These are phyloP conservation scores for Bedellia somnulentella DNA, from an alignment of 2,888 invertebrate species.

Conservation along the genomic window DNA sequence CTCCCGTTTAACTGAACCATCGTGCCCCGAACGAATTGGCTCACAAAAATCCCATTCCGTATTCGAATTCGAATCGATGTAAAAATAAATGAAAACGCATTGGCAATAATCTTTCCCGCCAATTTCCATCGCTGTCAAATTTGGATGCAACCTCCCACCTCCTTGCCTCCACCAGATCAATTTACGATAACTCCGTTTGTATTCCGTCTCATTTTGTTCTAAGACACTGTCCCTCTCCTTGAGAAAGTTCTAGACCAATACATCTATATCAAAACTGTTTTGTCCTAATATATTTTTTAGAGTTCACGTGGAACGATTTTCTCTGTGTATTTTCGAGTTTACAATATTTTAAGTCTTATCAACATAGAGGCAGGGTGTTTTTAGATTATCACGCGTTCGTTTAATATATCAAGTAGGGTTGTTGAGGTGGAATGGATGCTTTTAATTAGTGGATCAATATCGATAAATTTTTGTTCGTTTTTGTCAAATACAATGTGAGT, in stretches of 20 bases:
- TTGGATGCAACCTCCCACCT: conserved; percentile 33
- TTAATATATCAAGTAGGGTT: no score
- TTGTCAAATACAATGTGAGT: no score
- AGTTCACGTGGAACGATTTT: no score
- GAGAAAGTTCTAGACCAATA: conserved; percentile 1
- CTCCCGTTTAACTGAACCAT: no score
- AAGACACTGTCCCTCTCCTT: conserved; percentile 38
- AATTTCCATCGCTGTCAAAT: conserved; percentile 62
- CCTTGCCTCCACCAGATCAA: conserved; percentile 48
- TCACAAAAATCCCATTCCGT: conserved; percentile 19
- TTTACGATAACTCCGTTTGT: conserved; percentile 55
- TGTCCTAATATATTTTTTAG: conserved; percentile 5
- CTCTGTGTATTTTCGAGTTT: no score
- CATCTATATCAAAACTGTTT: not conserved
- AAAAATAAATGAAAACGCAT: conserved; percentile 24
- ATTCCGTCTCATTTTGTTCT: conserved; percentile 53
- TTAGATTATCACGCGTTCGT: no score
- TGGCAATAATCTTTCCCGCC: conserved; percentile 56
- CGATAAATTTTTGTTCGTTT: no score
- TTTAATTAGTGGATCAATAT: conserved; percentile 58
- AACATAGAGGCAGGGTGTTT: no score
- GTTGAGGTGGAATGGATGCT: conserved; percentile 61
- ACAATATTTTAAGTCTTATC: no score
- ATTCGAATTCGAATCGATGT: conserved; percentile 18
- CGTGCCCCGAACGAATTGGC: no score